Conservation (phyloP, 2,888 invertebrate species). For the Ophion costatus region DNA sequence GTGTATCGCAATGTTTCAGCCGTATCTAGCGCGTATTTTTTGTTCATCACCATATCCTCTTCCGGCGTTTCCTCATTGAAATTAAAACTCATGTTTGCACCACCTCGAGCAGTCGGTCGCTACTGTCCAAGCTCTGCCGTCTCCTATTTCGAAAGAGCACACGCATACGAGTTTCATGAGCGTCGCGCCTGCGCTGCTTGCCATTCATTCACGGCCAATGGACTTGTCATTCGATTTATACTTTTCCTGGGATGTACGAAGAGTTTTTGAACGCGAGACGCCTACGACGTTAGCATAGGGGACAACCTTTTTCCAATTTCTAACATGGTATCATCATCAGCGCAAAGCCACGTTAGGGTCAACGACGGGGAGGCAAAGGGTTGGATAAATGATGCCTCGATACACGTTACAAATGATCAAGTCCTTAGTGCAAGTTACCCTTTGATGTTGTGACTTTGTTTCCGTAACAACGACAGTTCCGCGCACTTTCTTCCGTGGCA, state of each 20-base stretch:
- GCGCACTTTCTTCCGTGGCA: neutral
- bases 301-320: neutral
- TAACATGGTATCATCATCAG: neutral
- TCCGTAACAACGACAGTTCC: constrained; percentile 42
- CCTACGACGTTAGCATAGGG: neutral
- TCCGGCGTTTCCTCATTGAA: neutral
- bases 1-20: constrained; percentile 17
- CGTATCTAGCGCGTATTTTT: constrained; percentile 25
- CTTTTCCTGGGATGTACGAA: neutral
- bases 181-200: neutral
- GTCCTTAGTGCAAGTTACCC: constrained; percentile 33
- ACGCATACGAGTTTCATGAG: constrained; percentile 15
- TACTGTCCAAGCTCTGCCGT: neutral
- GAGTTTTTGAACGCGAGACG: neutral
- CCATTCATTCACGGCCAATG: neutral
- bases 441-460: constrained; percentile 43
- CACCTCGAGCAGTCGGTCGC: neutral
- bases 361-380: neutral
- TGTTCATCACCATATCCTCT: neutral
- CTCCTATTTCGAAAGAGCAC: constrained; percentile 7
- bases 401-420: neutral
- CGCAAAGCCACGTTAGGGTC: neutral
- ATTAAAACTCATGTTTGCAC: constrained; percentile 23
- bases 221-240: neutral
- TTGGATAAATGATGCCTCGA: neutral